Percentiles rank a stretch among this genome's conserved stretches.
phyloP scores from a whole-genome alignment of 1,140 invertebrate genomes.

The Diorhabda sublineata region DNA sequence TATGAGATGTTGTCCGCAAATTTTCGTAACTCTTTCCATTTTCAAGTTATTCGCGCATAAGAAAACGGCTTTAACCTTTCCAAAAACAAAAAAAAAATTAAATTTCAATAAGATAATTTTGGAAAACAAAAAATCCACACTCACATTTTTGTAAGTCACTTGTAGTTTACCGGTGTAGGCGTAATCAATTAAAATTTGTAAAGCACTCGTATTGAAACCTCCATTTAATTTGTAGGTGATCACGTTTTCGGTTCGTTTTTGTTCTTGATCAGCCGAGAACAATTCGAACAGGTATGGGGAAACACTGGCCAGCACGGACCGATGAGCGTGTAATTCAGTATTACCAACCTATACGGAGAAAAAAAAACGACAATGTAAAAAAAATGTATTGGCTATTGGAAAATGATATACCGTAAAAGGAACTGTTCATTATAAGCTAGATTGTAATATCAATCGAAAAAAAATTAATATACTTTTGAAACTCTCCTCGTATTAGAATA shows the following conservation, averaged over 20 bases:
- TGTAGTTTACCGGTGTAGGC: conserved; percentile 65
- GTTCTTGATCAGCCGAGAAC: conserved; percentile 61
- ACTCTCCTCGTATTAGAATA: no score
- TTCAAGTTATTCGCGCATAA: conserved; percentile 68
- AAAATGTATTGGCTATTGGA: background rate
- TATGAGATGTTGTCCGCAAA: conserved; percentile 68
- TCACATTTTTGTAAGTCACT: conserved; percentile 47
- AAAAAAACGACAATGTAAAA: conserved; percentile 20
- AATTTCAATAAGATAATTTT: background rate
- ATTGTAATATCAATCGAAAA: no score
- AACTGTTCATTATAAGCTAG: no score
- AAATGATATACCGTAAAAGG: no score
- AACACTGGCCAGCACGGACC: conserved; percentile 69
- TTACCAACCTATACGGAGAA: conserved; percentile 55
- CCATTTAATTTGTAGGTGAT: conserved; percentile 64
- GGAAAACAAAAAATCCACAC: background rate
- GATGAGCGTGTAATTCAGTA: conserved; percentile 70
- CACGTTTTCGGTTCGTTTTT: conserved; percentile 48
- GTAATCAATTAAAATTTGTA: conserved; percentile 74
- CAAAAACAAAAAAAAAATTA: conserved; percentile 5
- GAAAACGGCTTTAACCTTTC: conserved; percentile 67
- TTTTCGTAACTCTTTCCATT: conserved; percentile 65
- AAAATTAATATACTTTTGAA: no score
- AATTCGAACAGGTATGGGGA: conserved; percentile 75
- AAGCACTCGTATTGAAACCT: conserved; percentile 62